Evolutionary conservation across 2,113 vertebrate genomes (phyloP), one percentile per base, ranked within the genome.

Genomic region (Atherinomorus stipes): DNA sequence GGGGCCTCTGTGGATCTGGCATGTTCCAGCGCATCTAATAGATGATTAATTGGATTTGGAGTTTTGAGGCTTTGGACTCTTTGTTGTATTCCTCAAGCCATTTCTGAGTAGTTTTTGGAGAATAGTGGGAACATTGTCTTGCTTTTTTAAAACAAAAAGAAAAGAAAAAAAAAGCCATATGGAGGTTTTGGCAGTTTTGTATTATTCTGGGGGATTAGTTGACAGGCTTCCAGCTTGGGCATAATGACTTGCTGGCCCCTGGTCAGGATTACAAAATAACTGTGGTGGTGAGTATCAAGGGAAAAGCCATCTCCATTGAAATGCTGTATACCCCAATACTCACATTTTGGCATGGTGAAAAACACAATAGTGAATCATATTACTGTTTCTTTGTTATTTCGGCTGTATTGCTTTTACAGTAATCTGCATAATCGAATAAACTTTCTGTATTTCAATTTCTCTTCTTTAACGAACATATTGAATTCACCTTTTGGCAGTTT

Each of bases 211-310:
- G 37, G n/a, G 42, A 60, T 18, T 2, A 4, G 11, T 6, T 61
- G 5, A 47, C 1, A 40, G 31, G 40, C 23, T 11, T 26, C 15
- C 10, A 26, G 1, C 49, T 54, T 37, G 42, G n/a, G 37, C 47
- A 16, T 38, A 22, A 37, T 49, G 49, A 58, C 51, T 57, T 19
- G 7, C 28, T 75, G 66, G 57, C 31, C 9, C 22, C 54, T 62
- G 58, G 45, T 78, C 23, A 64, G 81, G 80, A 64, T 74, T 63
- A 78, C 11, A 64, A 76, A 74, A 68, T 21, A 8, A 45, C 57
- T 74, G 13, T 2, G 1, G 56, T 60, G 42, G 57, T 62, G 47
- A 69, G 84, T 84, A 10, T 59, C 51, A 74, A 45, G 47, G 65
- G 62, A 56, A 50, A 65, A 78, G 57, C 11, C 42, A 69, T 71